Percentiles rank a stretch among this genome's conserved stretches.
Conservation (phyloP, 2,888 invertebrate species). For the Kuschelorhynchus macadamiae region DNA sequence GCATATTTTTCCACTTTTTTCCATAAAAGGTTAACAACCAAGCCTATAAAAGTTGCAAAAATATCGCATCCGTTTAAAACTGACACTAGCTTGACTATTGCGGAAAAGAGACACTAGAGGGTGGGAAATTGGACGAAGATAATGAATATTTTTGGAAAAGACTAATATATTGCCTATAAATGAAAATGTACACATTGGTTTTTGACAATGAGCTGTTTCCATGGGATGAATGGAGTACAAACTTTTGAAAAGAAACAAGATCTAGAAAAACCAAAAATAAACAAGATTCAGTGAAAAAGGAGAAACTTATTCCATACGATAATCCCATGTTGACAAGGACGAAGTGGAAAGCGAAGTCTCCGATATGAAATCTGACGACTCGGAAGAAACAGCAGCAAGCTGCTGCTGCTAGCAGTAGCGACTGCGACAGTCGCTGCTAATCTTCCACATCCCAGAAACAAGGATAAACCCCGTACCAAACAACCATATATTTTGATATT, state of each 20-base stretch:
- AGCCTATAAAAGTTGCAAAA: constrained; percentile 77
- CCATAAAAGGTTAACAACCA: constrained; percentile 92
- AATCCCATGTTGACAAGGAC: constrained; percentile 79
- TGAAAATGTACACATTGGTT: constrained; percentile 99
- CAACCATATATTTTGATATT: constrained; percentile 95
- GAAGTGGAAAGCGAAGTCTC: constrained; percentile 84
- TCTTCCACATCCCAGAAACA: too few species aligned
- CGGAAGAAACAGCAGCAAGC: constrained; percentile 65
- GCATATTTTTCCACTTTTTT: constrained; percentile 98
- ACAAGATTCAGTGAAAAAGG: constrained; percentile 57
- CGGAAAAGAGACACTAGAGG: constrained; percentile 88
- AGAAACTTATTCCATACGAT: constrained; percentile 74
- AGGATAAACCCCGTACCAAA: too few species aligned
- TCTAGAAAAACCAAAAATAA: constrained; percentile 51
- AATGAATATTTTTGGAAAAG: constrained; percentile 96
- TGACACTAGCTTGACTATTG: constrained; percentile 78
- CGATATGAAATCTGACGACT: constrained; percentile 73
- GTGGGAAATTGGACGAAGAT: constrained; percentile 98
- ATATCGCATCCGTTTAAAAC: constrained; percentile 76
- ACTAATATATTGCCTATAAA: constrained; percentile 98
- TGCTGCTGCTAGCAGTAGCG: constrained; percentile 19
- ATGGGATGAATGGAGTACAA: constrained; percentile 82
- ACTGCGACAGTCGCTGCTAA: constrained; percentile 21
- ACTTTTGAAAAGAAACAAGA: constrained; percentile 75
- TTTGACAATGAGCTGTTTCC: constrained; percentile 96